Conservation (phyloP, 2,888 invertebrate species). For the Ormyrus thymus region DNA sequence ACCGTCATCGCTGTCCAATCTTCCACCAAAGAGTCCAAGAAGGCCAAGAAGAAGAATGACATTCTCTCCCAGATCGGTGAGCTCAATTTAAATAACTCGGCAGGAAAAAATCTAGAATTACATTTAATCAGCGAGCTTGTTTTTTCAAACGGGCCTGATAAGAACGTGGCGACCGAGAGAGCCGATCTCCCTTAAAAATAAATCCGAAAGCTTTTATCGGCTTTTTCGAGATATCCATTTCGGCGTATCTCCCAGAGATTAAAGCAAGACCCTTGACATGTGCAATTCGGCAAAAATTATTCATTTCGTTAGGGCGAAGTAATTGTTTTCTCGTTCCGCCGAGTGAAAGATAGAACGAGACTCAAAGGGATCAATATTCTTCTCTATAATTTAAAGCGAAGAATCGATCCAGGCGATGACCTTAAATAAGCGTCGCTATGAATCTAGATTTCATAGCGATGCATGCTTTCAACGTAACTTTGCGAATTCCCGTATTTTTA, state of each 20-base stretch:
- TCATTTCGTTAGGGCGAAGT: conserved; percentile 6
- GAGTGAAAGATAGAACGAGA: neutral
- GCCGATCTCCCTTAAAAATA: conserved; percentile 43
- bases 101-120: neutral
- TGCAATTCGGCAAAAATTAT: conserved; percentile 30
- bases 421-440: conserved; percentile 46
- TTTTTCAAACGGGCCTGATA: conserved; percentile 44
- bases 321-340: neutral
- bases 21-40: conserved; percentile 70
- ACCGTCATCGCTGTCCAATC: conserved; percentile 56
- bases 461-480: conserved; percentile 1
- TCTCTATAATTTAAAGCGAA: conserved; percentile 54
- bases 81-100: conserved; percentile 53
- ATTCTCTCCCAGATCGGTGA: conserved; percentile 78
- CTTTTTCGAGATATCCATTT: conserved; percentile 14
- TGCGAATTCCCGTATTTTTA: neutral
- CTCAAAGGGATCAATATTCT: conserved; percentile 45
- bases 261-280: conserved; percentile 36
- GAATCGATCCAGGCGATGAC: conserved; percentile 53
- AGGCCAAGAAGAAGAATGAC: conserved; percentile 80
- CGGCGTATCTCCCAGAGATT: conserved; percentile 29
- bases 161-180: neutral
- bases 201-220: conserved; percentile 43
- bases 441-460: conserved; percentile 42
- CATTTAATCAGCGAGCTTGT: conserved; percentile 29